Evolutionary conservation across 53 echinoderm and acorn worm species (phyloP), one percentile per base, ranked within the genome.

Genomic region (Arbacia lixula): DNA sequence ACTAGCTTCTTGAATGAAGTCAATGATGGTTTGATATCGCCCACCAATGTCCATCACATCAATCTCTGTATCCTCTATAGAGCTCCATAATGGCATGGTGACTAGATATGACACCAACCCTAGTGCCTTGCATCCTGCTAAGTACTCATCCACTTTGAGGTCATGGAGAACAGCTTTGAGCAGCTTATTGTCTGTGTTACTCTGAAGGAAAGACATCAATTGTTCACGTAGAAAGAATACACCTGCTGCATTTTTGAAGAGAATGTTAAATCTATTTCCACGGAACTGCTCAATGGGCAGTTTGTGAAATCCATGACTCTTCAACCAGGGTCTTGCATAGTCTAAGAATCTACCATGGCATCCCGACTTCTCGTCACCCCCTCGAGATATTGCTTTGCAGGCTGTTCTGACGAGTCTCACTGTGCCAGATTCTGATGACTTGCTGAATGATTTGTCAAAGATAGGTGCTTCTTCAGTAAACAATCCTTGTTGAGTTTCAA

Each of bases 71-170:
- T 87, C 87, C 68, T 89, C 68, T 16, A 84, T 84, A 12, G 76
- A 66, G 35, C 53, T 36, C 89, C 84, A 84, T 22, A 89, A 56
- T 66, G 89, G 89, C 60, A 68, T 50, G 9, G 78, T 89, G 30
- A 85, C 60, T 10, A 89, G 60, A 43, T 62, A 46, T 1, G 57
- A 77, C 9, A 89, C 56, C 20, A 85, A 30, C 25, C 91, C 87
- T 2, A 87, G 76, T 11, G 85, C 89, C 38, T 89, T 89, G 61
- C 85, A 89, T 39, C 85, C 89, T 21, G 91, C 84, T 12, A 86
- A n/a, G 66, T 90, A 83, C 28, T 86, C 71, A 2, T 41, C 24
- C 8, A 86, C 75, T 64, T 87, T 72, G 0, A 83, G 12, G 24
- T 83, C 83, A 64, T 51, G 53, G 3, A 84, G 60, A 1, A 84